Conservation (phyloP, 2,113 vertebrate species). For the Dendrocopos noguchii region DNA sequence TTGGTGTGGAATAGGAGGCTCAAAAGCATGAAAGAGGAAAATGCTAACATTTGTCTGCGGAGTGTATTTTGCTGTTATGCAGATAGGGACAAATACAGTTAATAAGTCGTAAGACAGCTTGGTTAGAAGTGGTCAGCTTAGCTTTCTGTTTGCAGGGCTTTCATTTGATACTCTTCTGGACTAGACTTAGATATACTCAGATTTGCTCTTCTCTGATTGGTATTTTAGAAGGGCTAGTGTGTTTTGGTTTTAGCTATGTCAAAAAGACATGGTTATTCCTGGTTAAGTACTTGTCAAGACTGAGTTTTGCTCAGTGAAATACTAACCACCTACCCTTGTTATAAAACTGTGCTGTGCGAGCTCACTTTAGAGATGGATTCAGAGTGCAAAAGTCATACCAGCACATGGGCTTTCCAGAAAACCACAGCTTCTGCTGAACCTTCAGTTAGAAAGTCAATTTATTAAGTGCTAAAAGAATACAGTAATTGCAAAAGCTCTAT, state of each 20-base stretch:
- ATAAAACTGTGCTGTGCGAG: background rate
- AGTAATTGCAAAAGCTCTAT: background rate
- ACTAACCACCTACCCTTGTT: background rate
- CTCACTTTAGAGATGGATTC: background rate
- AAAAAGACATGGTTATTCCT: background rate
- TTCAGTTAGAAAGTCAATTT: background rate
- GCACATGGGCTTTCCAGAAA: background rate
- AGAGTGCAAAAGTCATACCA: background rate
- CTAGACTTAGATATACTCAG: background rate
- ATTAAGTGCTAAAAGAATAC: background rate
- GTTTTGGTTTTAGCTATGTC: background rate
- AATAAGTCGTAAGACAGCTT: background rate
- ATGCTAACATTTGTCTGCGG: background rate
- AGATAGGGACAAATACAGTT: background rate
- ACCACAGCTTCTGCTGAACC: background rate
- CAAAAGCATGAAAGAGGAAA: background rate
- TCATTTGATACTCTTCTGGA: background rate
- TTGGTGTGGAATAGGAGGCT: background rate
- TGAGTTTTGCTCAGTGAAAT: background rate
- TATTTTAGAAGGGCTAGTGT: background rate
- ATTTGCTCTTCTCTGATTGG: background rate
- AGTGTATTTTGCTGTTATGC: background rate
- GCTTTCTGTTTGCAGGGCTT: background rate
- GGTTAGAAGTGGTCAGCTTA: background rate
- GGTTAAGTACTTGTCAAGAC: background rate